Evolutionary conservation across 2,113 vertebrate genomes (phyloP).

Genomic region (Jacana jacana): DNA sequence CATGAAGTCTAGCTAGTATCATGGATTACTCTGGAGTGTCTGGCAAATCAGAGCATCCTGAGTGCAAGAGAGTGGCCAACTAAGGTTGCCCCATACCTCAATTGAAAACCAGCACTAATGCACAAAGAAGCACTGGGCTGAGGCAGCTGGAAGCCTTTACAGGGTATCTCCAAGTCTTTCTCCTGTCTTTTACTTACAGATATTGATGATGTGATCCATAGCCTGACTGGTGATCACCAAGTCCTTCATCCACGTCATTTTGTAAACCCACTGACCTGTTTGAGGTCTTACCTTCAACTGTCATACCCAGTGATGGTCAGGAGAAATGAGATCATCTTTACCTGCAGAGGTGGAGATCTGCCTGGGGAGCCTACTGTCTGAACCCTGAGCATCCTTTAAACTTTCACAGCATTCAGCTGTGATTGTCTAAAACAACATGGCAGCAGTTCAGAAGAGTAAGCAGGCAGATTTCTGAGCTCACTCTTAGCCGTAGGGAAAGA

Average conservation of each 20-base stretch:
- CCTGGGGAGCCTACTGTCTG: neutral
- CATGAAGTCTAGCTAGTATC: neutral
- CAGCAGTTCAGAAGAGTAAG: neutral
- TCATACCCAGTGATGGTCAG: neutral
- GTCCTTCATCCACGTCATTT: neutral
- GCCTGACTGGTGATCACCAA: neutral
- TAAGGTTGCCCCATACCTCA: neutral
- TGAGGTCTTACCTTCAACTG: neutral
- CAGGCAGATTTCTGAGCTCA: neutral
- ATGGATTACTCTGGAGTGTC: neutral
- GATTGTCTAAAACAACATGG: neutral
- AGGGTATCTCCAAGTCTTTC: neutral
- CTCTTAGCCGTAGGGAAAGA: neutral
- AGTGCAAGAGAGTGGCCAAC: neutral
- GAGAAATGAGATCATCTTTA: neutral
- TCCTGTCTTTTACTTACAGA: neutral
- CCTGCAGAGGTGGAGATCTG: neutral
- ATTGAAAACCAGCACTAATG: fast-evolving
- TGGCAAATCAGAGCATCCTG: neutral
- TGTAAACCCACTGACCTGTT: neutral
- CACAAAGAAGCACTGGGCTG: neutral
- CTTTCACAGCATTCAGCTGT: neutral
- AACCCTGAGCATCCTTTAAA: neutral
- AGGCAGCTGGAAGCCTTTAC: neutral
- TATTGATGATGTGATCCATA: neutral